Percentiles rank a stretch among this genome's conserved stretches.
phyloP scores from a whole-genome alignment of 2,113 vertebrate genomes.

The Urocolius indicus region DNA sequence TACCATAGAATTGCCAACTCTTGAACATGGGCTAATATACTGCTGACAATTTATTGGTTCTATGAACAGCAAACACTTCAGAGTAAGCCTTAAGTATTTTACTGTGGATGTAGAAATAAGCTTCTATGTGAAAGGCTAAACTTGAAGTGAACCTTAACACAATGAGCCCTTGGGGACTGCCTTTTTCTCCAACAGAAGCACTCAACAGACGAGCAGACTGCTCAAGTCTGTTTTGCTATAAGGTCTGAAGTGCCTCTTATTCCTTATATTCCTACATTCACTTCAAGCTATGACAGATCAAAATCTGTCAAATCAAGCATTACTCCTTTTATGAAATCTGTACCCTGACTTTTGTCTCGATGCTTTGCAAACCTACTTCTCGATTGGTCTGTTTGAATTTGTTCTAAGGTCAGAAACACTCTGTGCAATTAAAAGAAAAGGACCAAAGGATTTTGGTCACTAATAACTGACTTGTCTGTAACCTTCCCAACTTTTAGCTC shows the following conservation, averaged over 20 bases:
- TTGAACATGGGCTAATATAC: neutral
- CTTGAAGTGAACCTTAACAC: neutral
- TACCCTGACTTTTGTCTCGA: neutral
- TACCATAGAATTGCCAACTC: neutral
- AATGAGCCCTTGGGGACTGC: neutral
- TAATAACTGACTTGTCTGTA: fast-evolving
- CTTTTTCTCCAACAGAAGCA: neutral
- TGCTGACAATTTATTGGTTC: neutral
- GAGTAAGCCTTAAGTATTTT: neutral
- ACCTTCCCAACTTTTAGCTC: neutral
- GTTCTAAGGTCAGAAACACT: neutral
- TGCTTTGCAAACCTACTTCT: neutral
- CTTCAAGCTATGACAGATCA: neutral
- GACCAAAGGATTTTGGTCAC: neutral
- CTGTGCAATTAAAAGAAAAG: neutral
- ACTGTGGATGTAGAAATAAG: fast-evolving
- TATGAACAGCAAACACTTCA: neutral
- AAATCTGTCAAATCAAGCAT: neutral
- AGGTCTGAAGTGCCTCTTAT: neutral
- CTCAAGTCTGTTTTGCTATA: neutral
- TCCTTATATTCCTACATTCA: neutral
- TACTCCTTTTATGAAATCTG: neutral
- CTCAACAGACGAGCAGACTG: neutral
- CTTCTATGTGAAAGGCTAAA: neutral
- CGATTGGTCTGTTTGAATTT: neutral